Evolutionary conservation across 2,797 vertebrate genomes (phyloP), one percentile per base, ranked within the genome.

Genomic region (Gallinago stenura): DNA sequence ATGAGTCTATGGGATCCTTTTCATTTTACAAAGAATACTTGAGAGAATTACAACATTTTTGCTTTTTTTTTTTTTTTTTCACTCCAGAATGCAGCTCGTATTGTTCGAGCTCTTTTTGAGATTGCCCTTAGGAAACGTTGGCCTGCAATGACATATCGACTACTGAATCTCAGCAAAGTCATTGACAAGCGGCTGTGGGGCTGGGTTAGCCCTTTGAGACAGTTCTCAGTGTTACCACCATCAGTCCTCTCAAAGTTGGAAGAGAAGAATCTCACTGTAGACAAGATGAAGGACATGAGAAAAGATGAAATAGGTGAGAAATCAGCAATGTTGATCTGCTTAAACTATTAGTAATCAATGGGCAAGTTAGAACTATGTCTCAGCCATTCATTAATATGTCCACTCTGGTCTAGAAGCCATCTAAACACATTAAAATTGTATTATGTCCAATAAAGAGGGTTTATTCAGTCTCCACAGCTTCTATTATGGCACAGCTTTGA

Each of bases 241-340:
- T 96, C 98, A 1, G 98, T 99, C 31, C 98, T 99, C 72, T 97
- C 98, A 92, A 98, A 98, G 89, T 80, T 99, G 97, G 99, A 99
- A 96, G 99, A 99, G 95, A 99, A 98, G 98, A 99, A 99, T 37
- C 99, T 99, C 54, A 99, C 98, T 21, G 89, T 99, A 92, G 99
- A 99, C 98, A 99, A 99, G 87, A 98, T 99, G 65, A 99, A 99
- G 97, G 99, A 99, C 92, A 99, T 99, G 99, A 98, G 98, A 91
- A 99, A 99, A 97, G 99, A 99, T 92, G 99, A 99, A 98, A 99
- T 99, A 75, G 99, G 99, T 99, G 98, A 98, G 98, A 97, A 91
- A 28, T 45, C 89, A 93, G 28, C 43, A 41, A 54, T 57, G 48
- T 31, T 64, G 39, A 13, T 87, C 35, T 45, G 9, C 69, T 84